Evolutionary conservation across 1,140 invertebrate genomes (phyloP), one percentile per base, ranked within the genome.

Genomic region (Drosophila virilis): DNA sequence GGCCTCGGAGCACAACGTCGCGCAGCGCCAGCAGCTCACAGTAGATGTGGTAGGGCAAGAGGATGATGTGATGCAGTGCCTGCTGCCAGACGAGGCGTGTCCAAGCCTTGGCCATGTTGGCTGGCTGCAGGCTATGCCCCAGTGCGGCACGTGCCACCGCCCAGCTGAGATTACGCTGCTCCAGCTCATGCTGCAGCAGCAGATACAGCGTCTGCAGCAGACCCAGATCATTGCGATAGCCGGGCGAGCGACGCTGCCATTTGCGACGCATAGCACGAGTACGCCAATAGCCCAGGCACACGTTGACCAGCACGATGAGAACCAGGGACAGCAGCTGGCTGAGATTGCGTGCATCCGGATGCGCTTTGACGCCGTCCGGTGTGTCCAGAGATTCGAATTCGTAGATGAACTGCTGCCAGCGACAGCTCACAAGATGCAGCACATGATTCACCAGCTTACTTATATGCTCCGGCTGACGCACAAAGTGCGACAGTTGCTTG

Each of bases 371-470:
- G 0, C 80, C 89, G 46, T 92, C 92, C 6, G 91, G 95, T 46
- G 95, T 94, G 78, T 97, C 96, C 2, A 95, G 91, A 0, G 96
- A 96, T 91, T 97, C 96, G 74, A 96, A 96, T 74, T 95, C 95
- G 46, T 94, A 95, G 9, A 96, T 94, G 67, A 97, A 96, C 77
- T 96, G 95, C 77, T 97, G 96, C 96, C 96, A 97, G 37, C 94
- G 93, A 61, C 96, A 96, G 13, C 95, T 95, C 17, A 96, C 92
- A 46, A 94, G 94, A 75, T 96, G 94, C 9, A 94, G 93, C 8
- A 97, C 70, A 74, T 95, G 95, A 42, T 95, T 94, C 80, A 95
- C 94, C 5, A 97, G 92, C 52, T 94, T 93, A 10, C 95, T 94
- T 13, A 96, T 93, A 43, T 95, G 95, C 37, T 94, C 93, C 0